Conservation (phyloP, 2,888 invertebrate genomes). For the Subacronicta megacephala region DNA sequence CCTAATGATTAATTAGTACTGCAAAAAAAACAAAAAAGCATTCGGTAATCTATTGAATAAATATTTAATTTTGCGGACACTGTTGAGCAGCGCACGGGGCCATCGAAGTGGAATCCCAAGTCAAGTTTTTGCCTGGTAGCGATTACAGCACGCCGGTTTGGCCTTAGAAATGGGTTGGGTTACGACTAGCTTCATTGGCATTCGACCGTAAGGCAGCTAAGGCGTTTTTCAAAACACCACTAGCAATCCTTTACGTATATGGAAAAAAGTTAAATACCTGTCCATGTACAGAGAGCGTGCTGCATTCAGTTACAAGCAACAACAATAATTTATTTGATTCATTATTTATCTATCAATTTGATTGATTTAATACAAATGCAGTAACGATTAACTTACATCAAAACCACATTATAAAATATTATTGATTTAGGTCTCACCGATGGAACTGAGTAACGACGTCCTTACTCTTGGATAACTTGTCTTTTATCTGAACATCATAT, state of each 20-base stretch:
- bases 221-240: slow-evolving; percentile 67
- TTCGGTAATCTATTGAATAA: no score
- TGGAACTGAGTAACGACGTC: slow-evolving; percentile 58
- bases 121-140: slow-evolving; percentile 77
- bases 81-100: slow-evolving; percentile 54
- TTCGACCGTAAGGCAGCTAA: slow-evolving; percentile 60
- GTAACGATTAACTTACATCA: slow-evolving; percentile 5
- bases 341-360: slow-evolving; percentile 18
- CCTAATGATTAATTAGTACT: no score
- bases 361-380: slow-evolving; percentile 37
- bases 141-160: slow-evolving; percentile 74
- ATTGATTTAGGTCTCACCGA: slow-evolving; percentile 43
- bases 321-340: slow-evolving; percentile 27
- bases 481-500: slow-evolving; percentile 77
- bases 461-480: slow-evolving; percentile 64
- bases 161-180: slow-evolving; percentile 71
- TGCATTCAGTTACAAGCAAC: slow-evolving; percentile 35
- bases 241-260: slow-evolving; percentile 62
- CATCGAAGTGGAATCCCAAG: slow-evolving; percentile 65
- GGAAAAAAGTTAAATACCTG: slow-evolving; percentile 62
- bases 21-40: no score
- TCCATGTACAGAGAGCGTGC: slow-evolving; percentile 61
- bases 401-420: slow-evolving; percentile 47
- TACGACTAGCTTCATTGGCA: slow-evolving; percentile 76
- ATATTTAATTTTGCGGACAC: slow-evolving; percentile 57